A percentile compares a stretch with the other conserved stretches of the same genome.
Conservation (phyloP, 2,888 invertebrate genomes). For the Thymelicus acteon region DNA sequence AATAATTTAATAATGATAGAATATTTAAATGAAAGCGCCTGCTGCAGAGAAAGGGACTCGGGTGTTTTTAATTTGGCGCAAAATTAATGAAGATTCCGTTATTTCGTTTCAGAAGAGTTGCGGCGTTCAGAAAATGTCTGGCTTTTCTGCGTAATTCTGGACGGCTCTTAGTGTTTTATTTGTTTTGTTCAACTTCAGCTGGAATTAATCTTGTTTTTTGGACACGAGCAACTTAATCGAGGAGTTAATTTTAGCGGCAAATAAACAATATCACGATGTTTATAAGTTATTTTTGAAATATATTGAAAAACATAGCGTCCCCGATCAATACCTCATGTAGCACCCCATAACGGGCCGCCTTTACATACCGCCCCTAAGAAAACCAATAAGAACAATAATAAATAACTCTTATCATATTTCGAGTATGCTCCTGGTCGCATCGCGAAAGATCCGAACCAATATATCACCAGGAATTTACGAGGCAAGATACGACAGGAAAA, state of each 20-base stretch:
- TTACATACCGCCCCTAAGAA: conserved; percentile 71
- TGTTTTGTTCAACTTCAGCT: conserved; percentile 49
- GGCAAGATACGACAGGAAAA: conserved; percentile 96
- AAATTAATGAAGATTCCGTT: conserved; percentile 71
- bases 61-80: conserved; percentile 72
- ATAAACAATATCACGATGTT: background rate
- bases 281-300: background rate
- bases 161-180: conserved; percentile 51
- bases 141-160: conserved; percentile 51
- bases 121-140: conserved; percentile 46
- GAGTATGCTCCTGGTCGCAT: conserved; percentile 85
- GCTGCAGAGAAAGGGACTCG: conserved; percentile 59
- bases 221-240: conserved; percentile 36
- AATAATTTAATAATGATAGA: conserved; percentile 70
- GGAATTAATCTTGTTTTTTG: conserved; percentile 50
- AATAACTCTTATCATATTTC: conserved; percentile 85
- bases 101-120: conserved; percentile 58
- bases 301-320: background rate
- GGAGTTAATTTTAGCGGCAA: background rate
- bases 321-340: conserved; percentile 58
- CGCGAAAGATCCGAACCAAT: conserved; percentile 87
- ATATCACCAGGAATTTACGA: conserved; percentile 94
- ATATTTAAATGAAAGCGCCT: conserved; percentile 66
- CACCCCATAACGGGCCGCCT: conserved; percentile 60
- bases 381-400: conserved; percentile 85